Conservation (phyloP, 2,888 invertebrate genomes). For the Leucophenga maculata region DNA sequence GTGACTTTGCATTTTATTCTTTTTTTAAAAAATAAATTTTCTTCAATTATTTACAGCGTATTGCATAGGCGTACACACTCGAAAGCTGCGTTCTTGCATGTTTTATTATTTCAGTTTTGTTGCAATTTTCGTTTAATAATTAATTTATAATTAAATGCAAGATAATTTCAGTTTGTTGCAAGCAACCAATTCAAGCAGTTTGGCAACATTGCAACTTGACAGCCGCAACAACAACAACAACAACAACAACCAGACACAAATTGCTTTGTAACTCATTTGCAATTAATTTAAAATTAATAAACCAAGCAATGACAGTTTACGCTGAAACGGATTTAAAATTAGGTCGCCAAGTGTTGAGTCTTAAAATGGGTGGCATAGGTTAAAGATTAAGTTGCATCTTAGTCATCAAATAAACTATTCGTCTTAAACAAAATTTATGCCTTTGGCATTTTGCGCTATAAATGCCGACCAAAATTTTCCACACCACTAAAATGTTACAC, state of each 20-base stretch:
- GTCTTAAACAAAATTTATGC: slow-evolving; percentile 1
- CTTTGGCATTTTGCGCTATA: slow-evolving; percentile 6
- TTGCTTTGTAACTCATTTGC: slow-evolving; percentile 20
- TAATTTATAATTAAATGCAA: slow-evolving; percentile 64
- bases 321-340: not conserved
- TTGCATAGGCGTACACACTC: slow-evolving; percentile 28
- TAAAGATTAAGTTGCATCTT: too few species aligned
- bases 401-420: too few species aligned
- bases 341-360: not conserved
- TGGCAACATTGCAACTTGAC: slow-evolving; percentile 32
- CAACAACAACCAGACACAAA: slow-evolving; percentile 18
- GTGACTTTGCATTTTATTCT: too few species aligned
- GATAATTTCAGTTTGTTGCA: slow-evolving; percentile 49
- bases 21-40: too few species aligned
- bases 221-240: slow-evolving; percentile 18
- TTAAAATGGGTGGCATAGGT: too few species aligned
- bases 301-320: not conserved
- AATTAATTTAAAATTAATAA: slow-evolving; percentile 23
- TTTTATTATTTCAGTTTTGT: slow-evolving; percentile 42
- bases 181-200: slow-evolving; percentile 59
- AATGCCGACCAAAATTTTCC: not conserved
- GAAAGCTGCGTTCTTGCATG: not conserved
- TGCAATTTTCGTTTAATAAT: slow-evolving; percentile 40
- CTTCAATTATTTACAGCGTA: too few species aligned
- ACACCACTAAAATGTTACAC: slow-evolving; percentile 5